Percentiles rank a stretch among this genome's conserved stretches.
Conservation (phyloP, 37 sponge, comb jelly and placozoan species). For the Crambe crambe region DNA sequence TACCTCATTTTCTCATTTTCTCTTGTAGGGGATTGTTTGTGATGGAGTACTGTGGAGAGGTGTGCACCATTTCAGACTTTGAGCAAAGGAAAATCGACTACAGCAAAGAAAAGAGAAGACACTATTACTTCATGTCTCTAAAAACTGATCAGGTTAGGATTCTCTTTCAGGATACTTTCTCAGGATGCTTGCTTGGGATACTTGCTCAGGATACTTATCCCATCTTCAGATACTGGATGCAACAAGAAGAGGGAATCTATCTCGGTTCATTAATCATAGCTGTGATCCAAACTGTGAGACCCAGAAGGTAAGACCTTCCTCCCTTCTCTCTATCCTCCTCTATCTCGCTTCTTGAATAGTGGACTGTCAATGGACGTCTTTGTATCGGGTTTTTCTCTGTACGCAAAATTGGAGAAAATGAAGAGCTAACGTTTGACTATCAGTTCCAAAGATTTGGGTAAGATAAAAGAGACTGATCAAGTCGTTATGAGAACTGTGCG, state of each 20-base stretch:
- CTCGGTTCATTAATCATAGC: slow-evolving; percentile 98
- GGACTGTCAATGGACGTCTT: slow-evolving; percentile 93
- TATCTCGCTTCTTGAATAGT: slow-evolving; percentile 41
- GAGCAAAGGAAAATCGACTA: slow-evolving; percentile 81
- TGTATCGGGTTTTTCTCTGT: slow-evolving; percentile 96
- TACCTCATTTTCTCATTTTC: not conserved
- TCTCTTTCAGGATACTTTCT: not conserved
- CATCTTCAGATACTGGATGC: slow-evolving; percentile 90
- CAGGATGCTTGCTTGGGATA: not conserved
- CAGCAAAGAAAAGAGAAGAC: slow-evolving; percentile 71
- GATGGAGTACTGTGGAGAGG: slow-evolving; percentile 99
- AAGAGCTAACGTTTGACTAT: slow-evolving; percentile 97
- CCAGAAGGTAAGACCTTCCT: slow-evolving; percentile 80
- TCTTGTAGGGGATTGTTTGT: slow-evolving; percentile 78
- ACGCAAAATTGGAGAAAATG: slow-evolving; percentile 48
- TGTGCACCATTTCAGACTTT: slow-evolving; percentile 84
- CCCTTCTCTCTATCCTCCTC: not conserved
- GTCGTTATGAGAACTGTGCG: no score
- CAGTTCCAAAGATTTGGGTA: slow-evolving; percentile 97
- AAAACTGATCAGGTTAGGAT: slow-evolving; percentile 83
- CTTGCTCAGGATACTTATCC: not conserved
- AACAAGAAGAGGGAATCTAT: slow-evolving; percentile 84
- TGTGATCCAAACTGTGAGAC: slow-evolving; percentile 99
- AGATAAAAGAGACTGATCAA: slow-evolving; percentile 6
- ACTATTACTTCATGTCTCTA: slow-evolving; percentile 99